Conservation (phyloP, 2,888 invertebrate genomes). For the Loripinus fragilis region DNA sequence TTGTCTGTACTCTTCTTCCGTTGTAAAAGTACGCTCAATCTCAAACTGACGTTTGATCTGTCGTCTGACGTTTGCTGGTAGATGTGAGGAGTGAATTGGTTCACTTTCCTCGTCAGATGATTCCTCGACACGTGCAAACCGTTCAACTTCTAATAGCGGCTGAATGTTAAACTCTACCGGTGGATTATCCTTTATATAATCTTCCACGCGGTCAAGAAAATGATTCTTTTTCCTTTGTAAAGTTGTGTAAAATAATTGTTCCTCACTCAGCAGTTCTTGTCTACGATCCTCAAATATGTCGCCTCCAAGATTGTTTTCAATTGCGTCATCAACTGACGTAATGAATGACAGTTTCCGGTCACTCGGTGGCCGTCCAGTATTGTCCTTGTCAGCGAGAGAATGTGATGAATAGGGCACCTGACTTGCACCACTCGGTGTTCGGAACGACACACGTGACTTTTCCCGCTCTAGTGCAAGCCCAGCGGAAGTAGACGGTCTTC, state of each 20-base stretch:
- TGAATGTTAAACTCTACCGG: constrained; percentile 44
- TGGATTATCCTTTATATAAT: constrained; percentile 64
- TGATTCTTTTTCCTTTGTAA: constrained; percentile 67
- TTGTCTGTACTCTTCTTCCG: constrained; percentile 69
- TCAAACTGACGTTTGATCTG: constrained; percentile 48
- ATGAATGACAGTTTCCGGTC: constrained; percentile 29
- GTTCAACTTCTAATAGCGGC: constrained; percentile 23
- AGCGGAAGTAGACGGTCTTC: constrained; percentile 47
- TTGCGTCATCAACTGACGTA: constrained; percentile 58
- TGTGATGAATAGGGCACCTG: constrained; percentile 69
- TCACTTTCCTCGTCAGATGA: constrained; percentile 45
- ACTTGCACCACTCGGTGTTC: constrained; percentile 10
- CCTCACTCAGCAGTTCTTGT: constrained; percentile 72
- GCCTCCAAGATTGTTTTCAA: constrained; percentile 71
- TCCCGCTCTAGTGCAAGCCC: constrained; percentile 41
- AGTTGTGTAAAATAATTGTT: constrained; percentile 61
- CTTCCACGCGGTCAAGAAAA: constrained; percentile 68
- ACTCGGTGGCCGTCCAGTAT: constrained; percentile 19
- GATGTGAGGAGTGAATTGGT: constrained; percentile 18
- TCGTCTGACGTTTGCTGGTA: constrained; percentile 35
- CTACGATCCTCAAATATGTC: constrained; percentile 74
- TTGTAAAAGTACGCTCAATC: constrained; percentile 62
- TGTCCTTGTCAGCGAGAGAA: constrained; percentile 63
- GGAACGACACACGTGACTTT: constrained; percentile 47
- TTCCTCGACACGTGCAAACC: constrained; percentile 33